Evolutionary conservation across 1,140 invertebrate genomes (phyloP), one percentile per base, ranked within the genome.

Genomic region (Saccostrea cuccullata): DNA sequence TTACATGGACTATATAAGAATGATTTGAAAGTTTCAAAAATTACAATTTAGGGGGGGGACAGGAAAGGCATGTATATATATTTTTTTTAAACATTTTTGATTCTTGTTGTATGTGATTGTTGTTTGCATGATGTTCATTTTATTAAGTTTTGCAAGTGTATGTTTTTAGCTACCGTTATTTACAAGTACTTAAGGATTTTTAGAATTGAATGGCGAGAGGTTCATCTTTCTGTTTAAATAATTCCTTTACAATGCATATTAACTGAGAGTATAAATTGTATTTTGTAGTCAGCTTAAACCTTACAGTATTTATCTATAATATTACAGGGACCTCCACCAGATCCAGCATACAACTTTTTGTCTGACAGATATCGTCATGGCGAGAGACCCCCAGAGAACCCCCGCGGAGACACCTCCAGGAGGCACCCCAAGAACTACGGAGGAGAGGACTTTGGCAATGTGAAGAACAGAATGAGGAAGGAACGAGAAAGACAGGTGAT

Each of bases 341-440:
- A 94, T 88, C 94, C 94, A n/a, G 83, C 89, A 47, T 94, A 92
- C 85, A 94, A 92, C 84, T 94, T 93, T 82, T 88, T 94, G 30
- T 87, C 91, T 40, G 94, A 94, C 86, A 86, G 91, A 55, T 86
- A 89, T n/a, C 86, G 94, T n/a, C 84, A 89, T n/a, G 84, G 94
- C 15, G 93, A 93, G 55, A 82, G 90, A 17, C 77, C 70, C 36
- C 55, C 83, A 60, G 67, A 86, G 17, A 64, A 58, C 58, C 82
- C 86, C n/a, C 47, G 85, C 77, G 64, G 58, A 67, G 89, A 91
- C 2, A 87, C 87, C 64, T 87, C 82, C 55, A 89, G 91, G 58
- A 82, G 94, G 60, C 94, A 94, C 77, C 92, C 93, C 11, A 91
- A 93, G 60, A 94, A 94, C 85, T 94, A 91, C 91, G 94, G 94